Base-by-base conservation (phyloP, 2,113 vertebrate genomes). In the Cromileptes altivelis region DNA sequence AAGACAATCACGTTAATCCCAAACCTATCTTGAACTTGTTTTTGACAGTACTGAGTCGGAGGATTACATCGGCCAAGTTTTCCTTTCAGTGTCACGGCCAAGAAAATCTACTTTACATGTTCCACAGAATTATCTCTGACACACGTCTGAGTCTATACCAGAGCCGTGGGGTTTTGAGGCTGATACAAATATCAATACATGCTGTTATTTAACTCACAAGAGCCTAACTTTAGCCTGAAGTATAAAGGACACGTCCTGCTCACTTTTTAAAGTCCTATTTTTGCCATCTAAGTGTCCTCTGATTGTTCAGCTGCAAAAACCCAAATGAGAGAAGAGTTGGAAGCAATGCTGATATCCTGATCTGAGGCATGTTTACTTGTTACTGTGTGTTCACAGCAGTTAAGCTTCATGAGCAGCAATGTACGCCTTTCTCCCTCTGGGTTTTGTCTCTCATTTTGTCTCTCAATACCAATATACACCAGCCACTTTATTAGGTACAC, bases 91-190 rank as follows among this genome's bases (percentile, higher is more conserved):
- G 78, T 81, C 78, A 56, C 63, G 25, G 78, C 17, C 2, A 6
- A 64, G 37, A 19, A 86, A 78, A 73, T 80, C 19, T 49, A 72
- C 69, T 88, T 55, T 63, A 50, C 75, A 45, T 61, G n/a, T 76
- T 33, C 3, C 10, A 64, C 17, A 21, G 57, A 23, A 82, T 77
- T 60, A 23, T 57, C 57, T 76, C 60, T 58, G 70, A 81, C 71
- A 76, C 58, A 23, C 14, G 55, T 3, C 33, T 8, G 47, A 63
- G n/a, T 23, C 6, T 25, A 9, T 17, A 69, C n/a, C 11, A 27
- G 15, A 76, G 61, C 11, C 49, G 1, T 23, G 12, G 18, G 7
- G 5, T 61, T 60, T 17, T 63, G 9, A 18, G 15, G 30, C 27
- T 23, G 47, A 62, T n/a, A 8, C 37, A 47, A n/a, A 53, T 21